Base-by-base conservation (phyloP, 35 echinoderm and acorn worm genomes). In the Holothuria glaberrima region DNA sequence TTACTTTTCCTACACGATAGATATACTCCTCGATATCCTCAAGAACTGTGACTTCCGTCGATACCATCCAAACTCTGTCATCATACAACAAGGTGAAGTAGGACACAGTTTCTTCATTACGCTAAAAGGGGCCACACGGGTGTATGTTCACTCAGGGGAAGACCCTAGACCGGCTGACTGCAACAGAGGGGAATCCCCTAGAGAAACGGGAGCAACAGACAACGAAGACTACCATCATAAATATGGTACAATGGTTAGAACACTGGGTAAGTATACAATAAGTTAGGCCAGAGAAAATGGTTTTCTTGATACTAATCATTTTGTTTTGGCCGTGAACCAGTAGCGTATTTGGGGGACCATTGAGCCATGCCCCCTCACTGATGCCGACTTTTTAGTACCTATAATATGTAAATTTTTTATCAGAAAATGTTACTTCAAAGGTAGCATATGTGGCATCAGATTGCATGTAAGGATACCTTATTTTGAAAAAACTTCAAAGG, bases 31-130 rank as follows among this genome's bases (percentile, higher is more conserved):
- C 28, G 92, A 93, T 58, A 80, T 93, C 13, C 64, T 93, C 10
- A 83, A 56, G 25, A 81, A 93, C 79, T 93, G 92, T 50, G 74
- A 82, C 48, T 89, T 93, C 59, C 87, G 77, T 22, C 35, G 66
- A 84, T 90, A 90, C 48, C 64, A 71, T 12, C 56, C 62, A 32
- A 82, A 93, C 71, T 87, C 89, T 78, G 68, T 93, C 77, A 90
- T 93, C 5, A 89, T 93, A 59, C 80, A 62, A 72, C 92, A 93
- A 71, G 92, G 92, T 27, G 92, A 93, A 1, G 69, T 48, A 58
- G 92, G 92, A 21, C 73, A 93, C 38, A 90, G 92, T 69, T 69
- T 69, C 66, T 69, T 69, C 17, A 33, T 69, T 14, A 69, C 31
- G 21, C 25, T 69, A 4, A 69, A 69, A 69, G 66, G 66, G 10